Evolutionary conservation across 2,888 invertebrate species (phyloP), one percentile per base, ranked within the genome.

Genomic region (Drosophila mayaguana): DNA sequence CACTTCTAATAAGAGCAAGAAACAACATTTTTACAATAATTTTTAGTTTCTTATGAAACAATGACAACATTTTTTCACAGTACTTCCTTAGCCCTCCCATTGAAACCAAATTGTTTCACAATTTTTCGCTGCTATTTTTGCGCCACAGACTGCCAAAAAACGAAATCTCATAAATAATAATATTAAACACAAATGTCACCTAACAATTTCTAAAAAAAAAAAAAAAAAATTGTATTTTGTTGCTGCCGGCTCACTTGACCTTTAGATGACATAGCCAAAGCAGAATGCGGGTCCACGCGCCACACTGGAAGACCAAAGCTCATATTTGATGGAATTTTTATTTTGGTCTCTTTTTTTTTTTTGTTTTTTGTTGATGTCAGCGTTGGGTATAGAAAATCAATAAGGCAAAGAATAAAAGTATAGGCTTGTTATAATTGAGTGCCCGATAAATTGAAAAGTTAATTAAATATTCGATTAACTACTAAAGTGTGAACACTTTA

Each of bases 251-350:
- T 69, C 61, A 68, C 50, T 61, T 86, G 86, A 89, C 86, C 89
- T 86, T 88, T 80, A 85, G 70, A 84, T 87, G 89, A 88, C 89
- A 78, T 80, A 88, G 57, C 59, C 75, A 20, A 40, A 34, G 50
- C 53, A 20, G 5, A 43, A n/a, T 42, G 51, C 32, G 8, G 60
- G 54, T 59, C 34, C 55, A 54, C 56, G 79, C 82, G 82, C 64
- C 70, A 36, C 56, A 25, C 78, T 88, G 78, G 80, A 83, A 80
- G 75, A 82, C 72, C 83, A 79, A 85, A 88, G 83, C 80, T 80
- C 70, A 66, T 18, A 3, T 50, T 50, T 6, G 32, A 32, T 32
- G 12, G 46, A 46, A 57, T 36, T 38, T 28, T 59, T 45, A 36
- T 48, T 38, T 48, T 45, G 25, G 45, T 20, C 25, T 20, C 45